These are phyloP conservation scores for Jacana jacana DNA, from an alignment of 2,113 vertebrate genomes.

Conservation along the genomic window DNA sequence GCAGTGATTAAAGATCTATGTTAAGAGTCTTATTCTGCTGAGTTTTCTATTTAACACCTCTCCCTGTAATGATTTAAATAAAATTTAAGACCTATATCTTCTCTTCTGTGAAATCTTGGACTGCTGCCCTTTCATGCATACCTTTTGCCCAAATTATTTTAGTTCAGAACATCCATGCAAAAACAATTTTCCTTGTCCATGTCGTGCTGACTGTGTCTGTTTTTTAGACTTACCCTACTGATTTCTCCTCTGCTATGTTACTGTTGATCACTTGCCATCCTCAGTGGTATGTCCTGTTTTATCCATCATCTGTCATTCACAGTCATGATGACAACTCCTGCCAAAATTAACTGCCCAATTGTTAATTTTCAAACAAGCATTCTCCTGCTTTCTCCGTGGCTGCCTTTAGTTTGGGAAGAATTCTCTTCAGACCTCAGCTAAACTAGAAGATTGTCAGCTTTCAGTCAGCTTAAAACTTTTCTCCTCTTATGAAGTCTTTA, in stretches of 20 bases:
- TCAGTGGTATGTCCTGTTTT: rapidly evolving
- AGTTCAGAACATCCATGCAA: neutral
- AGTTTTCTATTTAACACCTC: neutral
- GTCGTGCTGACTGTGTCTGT: neutral
- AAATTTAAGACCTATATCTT: neutral
- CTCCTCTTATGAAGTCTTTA: neutral
- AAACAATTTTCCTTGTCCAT: neutral
- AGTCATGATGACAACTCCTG: neutral
- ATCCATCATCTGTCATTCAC: neutral
- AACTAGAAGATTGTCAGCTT: neutral
- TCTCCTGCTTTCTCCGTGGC: neutral
- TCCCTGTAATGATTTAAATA: neutral
- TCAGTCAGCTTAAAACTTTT: neutral
- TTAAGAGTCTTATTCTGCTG: neutral
- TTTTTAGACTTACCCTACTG: neutral
- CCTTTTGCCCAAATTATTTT: neutral
- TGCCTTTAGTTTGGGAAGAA: neutral
- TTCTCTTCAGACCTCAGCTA: neutral
- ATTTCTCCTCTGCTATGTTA: neutral
- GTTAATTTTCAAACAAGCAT: neutral
- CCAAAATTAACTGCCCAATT: neutral
- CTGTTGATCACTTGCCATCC: neutral
- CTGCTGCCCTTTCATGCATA: neutral
- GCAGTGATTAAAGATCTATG: too few relatives aligned
- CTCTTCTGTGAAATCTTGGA: neutral